Percentiles rank a stretch among this genome's conserved stretches.
phyloP scores from a whole-genome alignment of 2,113 vertebrate species.

The Uria lomvia region DNA sequence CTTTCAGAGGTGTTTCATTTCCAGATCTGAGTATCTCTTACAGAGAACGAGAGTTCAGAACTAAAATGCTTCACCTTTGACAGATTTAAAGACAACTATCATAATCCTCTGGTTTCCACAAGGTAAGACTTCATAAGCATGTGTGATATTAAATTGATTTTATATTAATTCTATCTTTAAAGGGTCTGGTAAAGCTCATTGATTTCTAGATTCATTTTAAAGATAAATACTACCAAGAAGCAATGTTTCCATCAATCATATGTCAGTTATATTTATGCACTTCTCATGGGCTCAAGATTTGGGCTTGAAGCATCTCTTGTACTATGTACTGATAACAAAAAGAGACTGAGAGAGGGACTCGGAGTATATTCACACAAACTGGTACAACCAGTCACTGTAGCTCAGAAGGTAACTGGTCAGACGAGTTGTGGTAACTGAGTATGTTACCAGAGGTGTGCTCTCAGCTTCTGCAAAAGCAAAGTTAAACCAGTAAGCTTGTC shows the following conservation, averaged over 20 bases:
- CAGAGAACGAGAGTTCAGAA: neutral
- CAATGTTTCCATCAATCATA: neutral
- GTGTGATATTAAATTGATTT: neutral
- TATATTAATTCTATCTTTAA: neutral
- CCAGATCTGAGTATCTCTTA: neutral
- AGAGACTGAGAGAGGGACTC: neutral
- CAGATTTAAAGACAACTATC: neutral
- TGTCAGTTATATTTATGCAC: neutral
- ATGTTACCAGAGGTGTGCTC: neutral
- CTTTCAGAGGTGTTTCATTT: constrained; percentile 18
- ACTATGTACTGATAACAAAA: neutral
- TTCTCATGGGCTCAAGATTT: neutral
- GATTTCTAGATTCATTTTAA: neutral
- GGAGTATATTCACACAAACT: neutral
- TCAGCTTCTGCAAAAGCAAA: neutral
- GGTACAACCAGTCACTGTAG: neutral
- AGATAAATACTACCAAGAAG: neutral
- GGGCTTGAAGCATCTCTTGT: neutral
- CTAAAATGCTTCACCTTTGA: neutral
- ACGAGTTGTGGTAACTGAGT: neutral
- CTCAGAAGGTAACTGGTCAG: neutral
- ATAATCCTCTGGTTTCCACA: neutral
- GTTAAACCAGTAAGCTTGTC: neutral
- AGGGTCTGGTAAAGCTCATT: neutral
- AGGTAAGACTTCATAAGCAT: neutral